Evolutionary conservation across 2,113 vertebrate genomes (phyloP).

Genomic region (Oceanodroma tethys): DNA sequence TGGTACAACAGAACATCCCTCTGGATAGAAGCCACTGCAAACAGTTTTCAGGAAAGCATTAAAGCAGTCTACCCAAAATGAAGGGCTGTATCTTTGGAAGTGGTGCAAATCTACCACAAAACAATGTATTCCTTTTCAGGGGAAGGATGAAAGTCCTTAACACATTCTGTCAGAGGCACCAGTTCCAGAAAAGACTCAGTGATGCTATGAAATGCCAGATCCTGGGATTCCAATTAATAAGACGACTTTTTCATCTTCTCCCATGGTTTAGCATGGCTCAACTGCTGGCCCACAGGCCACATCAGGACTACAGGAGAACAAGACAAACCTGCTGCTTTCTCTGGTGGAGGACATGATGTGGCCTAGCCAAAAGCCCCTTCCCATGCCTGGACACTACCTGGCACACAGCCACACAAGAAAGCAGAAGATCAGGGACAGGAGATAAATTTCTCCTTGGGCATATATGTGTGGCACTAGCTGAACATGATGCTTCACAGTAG

Average conservation of each 20-base stretch:
- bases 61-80: background rate
- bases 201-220: background rate
- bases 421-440: background rate
- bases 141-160: background rate
- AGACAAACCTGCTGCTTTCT: background rate
- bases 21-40: background rate
- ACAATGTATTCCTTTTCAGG: background rate
- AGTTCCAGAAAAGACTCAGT: background rate
- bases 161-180: background rate
- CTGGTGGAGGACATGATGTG: background rate
- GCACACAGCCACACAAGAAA: background rate
- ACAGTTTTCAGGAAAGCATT: background rate
- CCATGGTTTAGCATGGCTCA: background rate
- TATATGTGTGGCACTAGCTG: background rate
- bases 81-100: background rate
- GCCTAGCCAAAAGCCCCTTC: background rate
- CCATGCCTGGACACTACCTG: background rate
- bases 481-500: background rate
- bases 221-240: background rate
- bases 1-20: background rate
- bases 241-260: background rate
- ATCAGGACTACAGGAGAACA: background rate
- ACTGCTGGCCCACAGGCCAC: background rate
- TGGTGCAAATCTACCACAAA: background rate
- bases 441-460: background rate